Conservation (phyloP, 2,797 vertebrate genomes). For the Cephalopachus bancanus region DNA sequence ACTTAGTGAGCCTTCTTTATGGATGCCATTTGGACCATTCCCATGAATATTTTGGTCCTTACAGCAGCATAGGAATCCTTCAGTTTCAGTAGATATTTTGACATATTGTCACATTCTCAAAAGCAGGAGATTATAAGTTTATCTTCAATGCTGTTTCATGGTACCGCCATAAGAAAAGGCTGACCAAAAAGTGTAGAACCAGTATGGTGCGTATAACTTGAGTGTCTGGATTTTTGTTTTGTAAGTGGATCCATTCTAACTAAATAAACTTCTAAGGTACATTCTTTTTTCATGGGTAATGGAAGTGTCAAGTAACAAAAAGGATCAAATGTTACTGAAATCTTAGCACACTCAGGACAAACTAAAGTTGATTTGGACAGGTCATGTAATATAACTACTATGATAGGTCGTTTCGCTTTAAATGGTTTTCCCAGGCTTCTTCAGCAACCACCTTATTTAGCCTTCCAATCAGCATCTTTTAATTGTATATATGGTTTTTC, state of each 20-base stretch:
- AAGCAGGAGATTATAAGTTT: conserved; percentile 97
- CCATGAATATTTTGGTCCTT: conserved; percentile 96
- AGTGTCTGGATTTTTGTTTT: conserved; percentile 98
- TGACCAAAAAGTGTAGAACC: conserved; percentile 97
- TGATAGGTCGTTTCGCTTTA: conserved; percentile 99
- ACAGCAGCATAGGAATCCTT: conserved; percentile 92
- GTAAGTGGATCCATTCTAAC: conserved; percentile 95
- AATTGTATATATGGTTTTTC: conserved; percentile 99
- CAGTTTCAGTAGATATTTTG: conserved; percentile 92
- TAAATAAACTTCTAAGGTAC: conserved; percentile 96
- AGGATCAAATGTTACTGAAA: conserved; percentile 99
- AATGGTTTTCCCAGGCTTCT: conserved; percentile 99
- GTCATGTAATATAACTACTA: conserved; percentile 99
- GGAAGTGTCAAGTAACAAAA: conserved; percentile 99
- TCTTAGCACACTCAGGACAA: conserved; percentile 97
- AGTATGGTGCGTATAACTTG: conserved; percentile 96
- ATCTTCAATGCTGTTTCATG: conserved; percentile 96
- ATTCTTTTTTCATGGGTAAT: conserved; percentile 98
- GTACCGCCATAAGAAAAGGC: conserved; percentile 97
- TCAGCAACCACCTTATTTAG: conserved; percentile 98
- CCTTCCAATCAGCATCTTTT: conserved; percentile 95
- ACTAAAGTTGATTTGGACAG: conserved; percentile 99
- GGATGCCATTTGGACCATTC: conserved; percentile 96
- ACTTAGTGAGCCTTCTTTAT: conserved; percentile 98
- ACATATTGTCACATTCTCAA: conserved; percentile 97